Evolutionary conservation across 1,140 invertebrate species (phyloP), one percentile per base, ranked within the genome.

Genomic region (Danaus plexippus): DNA sequence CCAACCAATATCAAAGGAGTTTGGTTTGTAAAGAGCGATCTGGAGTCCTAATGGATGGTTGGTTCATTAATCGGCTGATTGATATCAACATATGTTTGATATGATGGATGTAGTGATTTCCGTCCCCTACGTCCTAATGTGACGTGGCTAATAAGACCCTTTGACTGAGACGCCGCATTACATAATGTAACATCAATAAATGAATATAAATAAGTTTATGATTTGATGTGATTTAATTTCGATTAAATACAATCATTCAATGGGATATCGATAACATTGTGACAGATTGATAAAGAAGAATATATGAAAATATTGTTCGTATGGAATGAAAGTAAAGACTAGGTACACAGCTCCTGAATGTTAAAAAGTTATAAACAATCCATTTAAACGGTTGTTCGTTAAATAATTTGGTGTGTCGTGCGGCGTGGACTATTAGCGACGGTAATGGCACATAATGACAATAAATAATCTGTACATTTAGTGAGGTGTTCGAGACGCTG

Each of bases 401-500:
- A 75, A 76, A 81, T 71, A 66, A 77, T 80, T 73, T 71, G 64
- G 70, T 69, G 69, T 75, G 78, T 81, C 69, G 68, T 67, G 65
- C 62, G 63, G 66, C 60, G 69, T 62, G 64, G 66, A 69, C 71
- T 80, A 79, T 85, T 85, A 85, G 79, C 69, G 65, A 53, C 67
- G 64, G 71, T 85, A 82, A 85, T 85, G 76, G 64, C 57, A 61
- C 64, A 66, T 85, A 85, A 82, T 85, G 75, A 77, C 67, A 80
- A 79, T 78, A 74, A 73, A 73, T 82, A 79, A 75, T 75, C 69
- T 65, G 57, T 47, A 69, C 65, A 67, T 75, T 80, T 77, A 67
- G 66, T 52, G 61, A 72, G 57, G 55, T 59, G 55, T 61, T 52
- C 58, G 63, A 56, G 61, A 61, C 53, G 62, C 57, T 52, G 53